A percentile compares a stretch with the other conserved stretches of the same genome.
These are phyloP conservation scores for Tortricodes alternella DNA, from an alignment of 2,888 invertebrate species.

Conservation along the genomic window DNA sequence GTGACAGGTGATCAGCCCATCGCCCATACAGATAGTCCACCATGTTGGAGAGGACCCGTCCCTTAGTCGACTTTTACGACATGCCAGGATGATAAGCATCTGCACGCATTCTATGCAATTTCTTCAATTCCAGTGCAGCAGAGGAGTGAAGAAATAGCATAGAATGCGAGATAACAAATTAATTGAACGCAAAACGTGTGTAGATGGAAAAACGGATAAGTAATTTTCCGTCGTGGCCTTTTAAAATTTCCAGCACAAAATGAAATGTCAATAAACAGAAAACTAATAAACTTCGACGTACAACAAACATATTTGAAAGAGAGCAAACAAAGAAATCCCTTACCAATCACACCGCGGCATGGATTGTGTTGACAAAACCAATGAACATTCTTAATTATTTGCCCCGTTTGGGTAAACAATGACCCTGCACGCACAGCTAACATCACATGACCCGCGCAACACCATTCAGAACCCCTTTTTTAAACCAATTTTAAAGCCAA, in stretches of 20 bases:
- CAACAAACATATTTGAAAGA: conserved; percentile 50
- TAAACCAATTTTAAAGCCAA: conserved; percentile 16
- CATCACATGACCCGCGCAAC: conserved; percentile 44
- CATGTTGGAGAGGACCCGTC: no score
- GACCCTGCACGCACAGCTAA: conserved; percentile 57
- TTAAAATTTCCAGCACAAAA: not conserved
- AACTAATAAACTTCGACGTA: conserved; percentile 57
- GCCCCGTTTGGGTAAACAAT: conserved; percentile 74
- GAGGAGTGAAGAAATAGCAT: no score
- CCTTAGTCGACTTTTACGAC: no score
- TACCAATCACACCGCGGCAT: conserved; percentile 56
- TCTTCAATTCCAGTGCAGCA: no score
- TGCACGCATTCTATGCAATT: no score
- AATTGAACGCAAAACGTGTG: no score
- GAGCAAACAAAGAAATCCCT: conserved; percentile 67
- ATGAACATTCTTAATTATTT: conserved; percentile 82
- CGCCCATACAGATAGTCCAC: no score
- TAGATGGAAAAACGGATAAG: no score
- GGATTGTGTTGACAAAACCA: conserved; percentile 77
- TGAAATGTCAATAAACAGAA: conserved; percentile 14
- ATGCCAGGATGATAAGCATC: no score
- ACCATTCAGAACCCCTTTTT: conserved; percentile 25
- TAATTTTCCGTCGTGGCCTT: no score
- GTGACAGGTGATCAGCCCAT: no score
- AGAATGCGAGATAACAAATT: no score